Evolutionary conservation across 1,140 invertebrate genomes (phyloP), one percentile per base, ranked within the genome.

Genomic region (Heliconius himera): DNA sequence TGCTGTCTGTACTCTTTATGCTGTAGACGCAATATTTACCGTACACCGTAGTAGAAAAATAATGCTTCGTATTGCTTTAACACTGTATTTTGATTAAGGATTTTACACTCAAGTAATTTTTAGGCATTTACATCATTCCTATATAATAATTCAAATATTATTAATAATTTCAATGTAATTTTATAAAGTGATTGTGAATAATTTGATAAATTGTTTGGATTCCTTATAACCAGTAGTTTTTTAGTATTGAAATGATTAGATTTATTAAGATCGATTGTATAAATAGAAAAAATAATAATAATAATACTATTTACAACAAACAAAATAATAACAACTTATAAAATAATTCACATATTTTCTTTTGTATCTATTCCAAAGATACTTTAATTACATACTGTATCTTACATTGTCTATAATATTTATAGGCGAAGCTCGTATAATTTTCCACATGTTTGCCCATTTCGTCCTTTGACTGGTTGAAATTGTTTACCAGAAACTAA

Each of bases 401-500:
- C 60, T 66, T 60, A 66, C n/a, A 66, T 29, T 29, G 22, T 26
- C 22, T 66, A 26, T 16, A 66, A 66, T 66, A 66, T 66, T 66
- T 26, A 66, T 66, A 66, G 49, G 49, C 49, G 6, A 51, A 16
- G 60, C 22, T 11, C 60, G 11, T 66, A 66, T 66, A 66, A 66
- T 66, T 66, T 66, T 41, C 26, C 46, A 78, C 41, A 29, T 9
- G 77, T 76, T 71, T 77, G 49, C 71, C 36, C 72, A 46, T 51
- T 72, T 20, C 33, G 29, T 73, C 60, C 78, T 74, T 77, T 77
- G 79, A 79, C 54, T 73, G 22, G 70, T 66, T 77, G 22, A 80
- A 82, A 83, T 80, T 82, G 81, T 83, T 85, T 85, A 75, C 76
- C 72, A 73, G 79, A 80, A 82, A 82, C 76, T 85, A 84, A 84